Evolutionary conservation across 64 coral and sea anemone species (phyloP), one percentile per base, ranked within the genome.

Genomic region (Actinia tenebrosa): DNA sequence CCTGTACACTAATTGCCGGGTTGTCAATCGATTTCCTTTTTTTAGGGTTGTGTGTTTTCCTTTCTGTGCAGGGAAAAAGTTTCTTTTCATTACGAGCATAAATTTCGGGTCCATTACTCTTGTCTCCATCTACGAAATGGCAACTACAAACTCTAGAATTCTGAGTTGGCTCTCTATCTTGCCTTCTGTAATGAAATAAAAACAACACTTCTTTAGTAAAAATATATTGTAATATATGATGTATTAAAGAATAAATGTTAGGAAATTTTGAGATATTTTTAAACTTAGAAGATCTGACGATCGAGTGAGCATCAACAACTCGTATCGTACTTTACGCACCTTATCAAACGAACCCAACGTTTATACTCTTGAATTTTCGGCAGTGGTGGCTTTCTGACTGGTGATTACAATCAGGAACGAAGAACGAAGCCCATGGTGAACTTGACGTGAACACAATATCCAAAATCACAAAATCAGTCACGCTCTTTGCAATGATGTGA

Each of bases 271-370:
- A n/a, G 20, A 10, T 71, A 71, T 37, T 37, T n/a, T 4, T 0
- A 71, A 71, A 71, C 18, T 22, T 71, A 25, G 23, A 10, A 86
- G 18, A 22, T n/a, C 60, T 45, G 59, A 60, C 60, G 7, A 66
- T 64, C 45, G 59, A 86, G 84, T 66, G 45, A 44, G n/a, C 37
- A 64, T 45, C 44, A 22, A 37, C 66, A 62, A 16, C 53, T 53
- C 52, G 53, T 47, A 47, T 54, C 26, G 59, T 23, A 47, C 10
- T 59, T 58, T 79, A 59, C 72, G 60, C 45, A 88, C 55, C 77
- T 81, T 64, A 88, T 64, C 63, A 89, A 60, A 79, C 87, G 87
- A 78, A 83, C 66, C 88, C 88, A 89, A 83, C 61, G 80, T 6
- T 69, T 83, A 81, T 83, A 68, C 46, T 89, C 77, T 20, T 80